Evolutionary conservation across 2,113 vertebrate species (phyloP).

Genomic region (Pelecanus crispus): DNA sequence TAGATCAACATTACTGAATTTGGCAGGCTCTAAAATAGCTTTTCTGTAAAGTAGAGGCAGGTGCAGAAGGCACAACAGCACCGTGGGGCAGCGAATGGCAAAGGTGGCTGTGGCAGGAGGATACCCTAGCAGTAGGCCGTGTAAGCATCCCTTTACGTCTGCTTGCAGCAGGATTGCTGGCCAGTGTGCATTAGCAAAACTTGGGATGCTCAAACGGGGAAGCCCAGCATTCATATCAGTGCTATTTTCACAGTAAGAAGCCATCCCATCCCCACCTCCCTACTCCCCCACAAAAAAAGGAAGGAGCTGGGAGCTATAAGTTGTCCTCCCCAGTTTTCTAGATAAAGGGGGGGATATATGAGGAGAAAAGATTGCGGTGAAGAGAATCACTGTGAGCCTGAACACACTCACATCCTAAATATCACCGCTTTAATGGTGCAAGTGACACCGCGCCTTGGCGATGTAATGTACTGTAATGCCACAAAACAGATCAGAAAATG

Average conservation of each 20-base stretch:
- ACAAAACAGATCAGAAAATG: not conserved
- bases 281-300: not conserved
- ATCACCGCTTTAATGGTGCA: not conserved
- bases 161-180: not conserved
- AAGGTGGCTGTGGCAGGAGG: not conserved
- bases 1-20: constrained; percentile 16
- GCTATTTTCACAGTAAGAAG: not conserved
- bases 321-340: not conserved
- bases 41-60: not conserved
- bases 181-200: not conserved
- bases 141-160: not conserved
- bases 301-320: not conserved
- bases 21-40: constrained; percentile 17
- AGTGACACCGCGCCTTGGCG: not conserved
- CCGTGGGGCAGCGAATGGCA: rapidly evolving
- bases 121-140: not conserved
- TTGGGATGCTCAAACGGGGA: not conserved
- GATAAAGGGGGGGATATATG: not conserved
- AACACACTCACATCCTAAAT: not conserved
- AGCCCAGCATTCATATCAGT: not conserved
- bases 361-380: not conserved
- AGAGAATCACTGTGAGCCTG: not conserved
- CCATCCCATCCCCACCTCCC: not conserved
- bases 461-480: not conserved
- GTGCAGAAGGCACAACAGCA: not conserved